Base-by-base conservation (phyloP, 2,888 invertebrate genomes). In the Noctua fimbriata region DNA sequence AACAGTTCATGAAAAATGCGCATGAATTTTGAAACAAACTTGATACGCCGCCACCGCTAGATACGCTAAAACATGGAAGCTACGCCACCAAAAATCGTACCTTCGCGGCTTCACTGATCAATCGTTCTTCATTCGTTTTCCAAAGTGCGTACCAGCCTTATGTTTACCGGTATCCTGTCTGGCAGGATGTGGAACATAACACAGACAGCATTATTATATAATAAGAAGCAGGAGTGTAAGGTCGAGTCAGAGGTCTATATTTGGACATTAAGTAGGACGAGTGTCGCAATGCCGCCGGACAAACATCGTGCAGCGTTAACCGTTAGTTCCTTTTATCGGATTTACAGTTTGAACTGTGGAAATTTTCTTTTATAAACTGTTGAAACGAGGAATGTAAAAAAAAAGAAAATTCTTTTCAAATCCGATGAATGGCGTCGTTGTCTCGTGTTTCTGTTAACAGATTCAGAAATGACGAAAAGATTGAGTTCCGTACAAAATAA, bases 241-340 rank as follows among this genome's bases (percentile, higher is more conserved):
- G 73, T 82, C 73, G 83, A 87, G 87, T 78, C 86, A 82, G 73
- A 80, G 55, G 60, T 85, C 87, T 88, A 88, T 88, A 86, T 87
- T 87, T 78, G 80, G 78, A 74, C 70, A 52, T 63, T 76, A 78
- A 82, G 83, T 82, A 80, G 87, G 78, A 72, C 82, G 65, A 75
- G 69, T 86, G 87, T 84, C 78, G 81, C 82, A 80, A 81, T 87
- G 78, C 80, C 69, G 79, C 66, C 60, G 67, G 82, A 65, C 79
- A 78, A 78, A 70, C 58, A 66, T 66, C 83, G 70, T 63, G 70
- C 55, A 24, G 28, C 60, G 65, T 44, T n/a, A 18, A 75, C 86
- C 75, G 80, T 74, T 84, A 81, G 52, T 76, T 80, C 70, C 73
- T 66, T 74, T 76, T 69, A 76, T 71, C 66, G n/a, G 12, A 21